These are phyloP conservation scores for Bucorvus abyssinicus DNA, from an alignment of 2,797 vertebrate genomes.

Conservation along the genomic window DNA sequence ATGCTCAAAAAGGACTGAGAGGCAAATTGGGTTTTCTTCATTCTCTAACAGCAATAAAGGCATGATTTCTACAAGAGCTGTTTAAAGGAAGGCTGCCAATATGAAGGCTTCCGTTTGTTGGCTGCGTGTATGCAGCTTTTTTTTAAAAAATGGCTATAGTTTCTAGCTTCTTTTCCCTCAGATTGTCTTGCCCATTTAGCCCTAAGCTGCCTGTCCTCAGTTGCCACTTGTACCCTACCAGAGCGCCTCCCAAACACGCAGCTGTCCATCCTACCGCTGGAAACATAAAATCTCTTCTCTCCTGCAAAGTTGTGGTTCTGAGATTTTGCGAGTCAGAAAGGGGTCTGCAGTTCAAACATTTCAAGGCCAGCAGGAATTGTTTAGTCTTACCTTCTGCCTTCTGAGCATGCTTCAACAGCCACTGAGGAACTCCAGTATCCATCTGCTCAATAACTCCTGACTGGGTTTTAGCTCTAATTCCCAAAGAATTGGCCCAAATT, in stretches of 20 bases:
- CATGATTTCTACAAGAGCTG: neutral
- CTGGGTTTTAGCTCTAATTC: neutral
- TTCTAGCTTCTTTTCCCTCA: neutral
- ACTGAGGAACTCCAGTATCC: neutral
- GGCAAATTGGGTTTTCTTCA: neutral
- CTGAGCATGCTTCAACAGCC: neutral
- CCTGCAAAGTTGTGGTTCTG: neutral
- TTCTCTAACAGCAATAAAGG: neutral
- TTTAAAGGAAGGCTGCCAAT: neutral
- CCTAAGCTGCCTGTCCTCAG: neutral
- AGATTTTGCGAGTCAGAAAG: neutral
- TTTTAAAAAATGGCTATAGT: neutral
- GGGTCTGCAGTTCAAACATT: neutral
- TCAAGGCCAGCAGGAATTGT: neutral
- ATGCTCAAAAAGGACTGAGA: neutral
- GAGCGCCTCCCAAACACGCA: neutral
- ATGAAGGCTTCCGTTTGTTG: neutral
- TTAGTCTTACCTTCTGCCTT: neutral
- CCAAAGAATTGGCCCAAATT: neutral
- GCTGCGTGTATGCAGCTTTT: neutral
- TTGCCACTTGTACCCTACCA: neutral
- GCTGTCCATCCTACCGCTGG: neutral
- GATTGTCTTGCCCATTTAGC: neutral
- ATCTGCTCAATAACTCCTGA: neutral
- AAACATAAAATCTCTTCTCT: neutral